Conservation (phyloP, 1,140 invertebrate species). For the Oedothorax gibbosus region DNA sequence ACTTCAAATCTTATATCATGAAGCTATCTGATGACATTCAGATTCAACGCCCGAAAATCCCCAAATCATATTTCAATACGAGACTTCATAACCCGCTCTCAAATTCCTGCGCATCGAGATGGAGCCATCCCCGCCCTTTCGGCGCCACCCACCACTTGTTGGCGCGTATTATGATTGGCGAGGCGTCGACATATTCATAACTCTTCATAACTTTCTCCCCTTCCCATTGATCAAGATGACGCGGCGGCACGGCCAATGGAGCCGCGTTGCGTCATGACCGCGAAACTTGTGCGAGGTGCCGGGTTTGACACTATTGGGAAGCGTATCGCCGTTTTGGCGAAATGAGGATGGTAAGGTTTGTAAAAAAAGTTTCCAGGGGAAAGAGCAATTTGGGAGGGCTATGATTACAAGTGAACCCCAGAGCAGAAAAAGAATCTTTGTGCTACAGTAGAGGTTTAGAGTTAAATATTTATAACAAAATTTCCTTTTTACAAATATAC, state of each 20-base stretch:
- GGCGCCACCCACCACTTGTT: constrained; percentile 41
- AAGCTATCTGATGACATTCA: too few species aligned
- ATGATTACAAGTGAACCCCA: too few species aligned
- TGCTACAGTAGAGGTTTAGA: too few species aligned
- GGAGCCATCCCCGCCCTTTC: background rate
- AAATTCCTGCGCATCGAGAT: background rate
- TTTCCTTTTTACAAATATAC: too few species aligned
- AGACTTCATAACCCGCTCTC: background rate
- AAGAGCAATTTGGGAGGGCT: too few species aligned
- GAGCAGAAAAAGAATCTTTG: too few species aligned
- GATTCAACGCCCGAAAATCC: too few species aligned
- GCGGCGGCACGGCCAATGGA: constrained; percentile 19
- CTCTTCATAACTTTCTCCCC: constrained; percentile 59
- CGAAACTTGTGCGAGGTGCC: background rate
- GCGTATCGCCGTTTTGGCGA: constrained; percentile 36
- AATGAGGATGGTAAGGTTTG: too few species aligned
- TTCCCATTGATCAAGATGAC: constrained; percentile 54
- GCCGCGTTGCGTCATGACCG: constrained; percentile 29
- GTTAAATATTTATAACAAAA: too few species aligned
- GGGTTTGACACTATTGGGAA: background rate
- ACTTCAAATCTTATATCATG: too few species aligned
- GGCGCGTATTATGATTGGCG: constrained; percentile 46
- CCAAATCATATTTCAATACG: background rate
- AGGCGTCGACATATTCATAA: constrained; percentile 56
- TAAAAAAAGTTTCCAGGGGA: too few species aligned